Conservation (phyloP, 2,888 invertebrate genomes). For the Synanthedon tipuliformis region DNA sequence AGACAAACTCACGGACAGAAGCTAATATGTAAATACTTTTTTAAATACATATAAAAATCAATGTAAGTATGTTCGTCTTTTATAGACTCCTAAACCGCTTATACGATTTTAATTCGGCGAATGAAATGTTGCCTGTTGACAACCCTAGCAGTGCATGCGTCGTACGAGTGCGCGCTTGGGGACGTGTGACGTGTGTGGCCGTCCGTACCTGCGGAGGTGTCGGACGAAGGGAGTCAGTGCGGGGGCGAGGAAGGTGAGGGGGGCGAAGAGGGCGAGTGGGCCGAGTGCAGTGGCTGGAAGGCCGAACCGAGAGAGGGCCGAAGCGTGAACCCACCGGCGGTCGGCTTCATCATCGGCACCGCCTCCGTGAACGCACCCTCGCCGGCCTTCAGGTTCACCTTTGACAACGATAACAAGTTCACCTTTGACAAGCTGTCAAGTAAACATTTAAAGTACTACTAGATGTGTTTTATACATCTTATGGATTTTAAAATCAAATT, state of each 20-base stretch:
- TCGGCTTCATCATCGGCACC: slow-evolving; percentile 69
- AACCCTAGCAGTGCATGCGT: no score
- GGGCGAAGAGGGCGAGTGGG: slow-evolving; percentile 14
- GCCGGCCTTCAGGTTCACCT: slow-evolving; percentile 74
- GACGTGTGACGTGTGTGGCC: neutral
- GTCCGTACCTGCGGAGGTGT: slow-evolving; percentile 1
- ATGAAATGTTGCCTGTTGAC: no score
- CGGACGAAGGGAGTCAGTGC: neutral
- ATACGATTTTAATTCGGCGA: no score
- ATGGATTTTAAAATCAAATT: no score
- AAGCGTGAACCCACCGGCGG: slow-evolving; percentile 77
- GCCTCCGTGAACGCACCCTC: slow-evolving; percentile 48
- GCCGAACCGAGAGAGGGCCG: slow-evolving; percentile 84
- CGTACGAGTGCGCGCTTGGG: neutral
- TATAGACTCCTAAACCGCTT: no score
- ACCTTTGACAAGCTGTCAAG: no score
- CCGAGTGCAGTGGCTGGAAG: slow-evolving; percentile 77
- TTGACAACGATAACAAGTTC: slow-evolving; percentile 2
- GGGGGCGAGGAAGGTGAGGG: neutral
- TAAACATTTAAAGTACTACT: no score
- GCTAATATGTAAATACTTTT: no score
- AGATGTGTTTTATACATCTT: no score
- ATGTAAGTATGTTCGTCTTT: no score
- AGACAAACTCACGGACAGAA: no score
- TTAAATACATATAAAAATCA: no score